Evolutionary conservation across 1,140 invertebrate species (phyloP), one percentile per base, ranked within the genome.

Genomic region (Nasonia vitripennis): DNA sequence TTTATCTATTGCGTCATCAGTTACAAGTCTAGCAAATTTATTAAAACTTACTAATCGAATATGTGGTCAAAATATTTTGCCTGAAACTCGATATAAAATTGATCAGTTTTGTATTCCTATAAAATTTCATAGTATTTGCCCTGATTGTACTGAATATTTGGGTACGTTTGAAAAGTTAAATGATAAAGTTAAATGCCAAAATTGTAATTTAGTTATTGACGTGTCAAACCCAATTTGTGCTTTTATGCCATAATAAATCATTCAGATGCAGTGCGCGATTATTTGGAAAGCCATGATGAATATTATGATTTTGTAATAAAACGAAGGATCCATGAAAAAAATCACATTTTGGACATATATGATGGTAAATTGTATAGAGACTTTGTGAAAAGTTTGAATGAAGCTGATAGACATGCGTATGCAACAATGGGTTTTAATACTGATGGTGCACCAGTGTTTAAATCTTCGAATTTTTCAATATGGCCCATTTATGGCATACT

Each of bases 11-110:
- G 2, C 11, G 2, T 73, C 62, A 48, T 17, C 74, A 71, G 70
- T 71, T 12, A 68, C 62, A 45, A n/a, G 23, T 48, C 20, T 51
- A 41, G 14, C 23, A 20, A 62, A 80, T 11, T 45, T 80, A 62
- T 73, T 80, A 45, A 73, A 85, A 62, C n/a, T 80, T 4, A 34
- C 73, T 55, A 85, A 85, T 80, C 2, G 10, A 20, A 27, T 85
- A 20, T 80, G 55, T 67, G 23, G 23, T 10, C 3, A 34, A 17
- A 67, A 75, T 74, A 23, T 85, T 68, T 14, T 85, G 48, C 84
- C 84, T 74, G 74, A 85, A 48, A 71, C 78, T 9, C 1, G n/a
- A 4, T 85, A 79, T 55, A 10, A 68, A 23, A 70, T 81, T 23
- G 37, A 81, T 73, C 37, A 81, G 12, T 31, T 81, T 12, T 55